These are phyloP conservation scores for Rhogogaster chlorosoma DNA, from an alignment of 2,888 invertebrate species.

Conservation along the genomic window DNA sequence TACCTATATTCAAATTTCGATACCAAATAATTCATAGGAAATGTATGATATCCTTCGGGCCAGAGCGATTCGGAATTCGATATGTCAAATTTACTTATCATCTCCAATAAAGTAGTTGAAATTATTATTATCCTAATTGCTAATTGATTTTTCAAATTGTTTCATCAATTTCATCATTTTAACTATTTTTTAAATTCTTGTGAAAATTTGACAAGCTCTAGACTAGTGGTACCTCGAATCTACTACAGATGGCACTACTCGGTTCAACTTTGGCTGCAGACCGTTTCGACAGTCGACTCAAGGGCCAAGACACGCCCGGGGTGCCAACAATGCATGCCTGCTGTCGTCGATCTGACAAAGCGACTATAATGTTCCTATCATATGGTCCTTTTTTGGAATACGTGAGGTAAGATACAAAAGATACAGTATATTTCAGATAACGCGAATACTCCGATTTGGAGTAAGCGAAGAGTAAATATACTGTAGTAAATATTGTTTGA, in stretches of 20 bases:
- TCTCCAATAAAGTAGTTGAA: neutral
- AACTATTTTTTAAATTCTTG: neutral
- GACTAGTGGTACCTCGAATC: neutral
- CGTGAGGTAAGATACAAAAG: neutral
- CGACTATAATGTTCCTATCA: neutral
- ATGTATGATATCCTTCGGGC: neutral
- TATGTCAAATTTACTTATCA: neutral
- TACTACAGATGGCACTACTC: conserved; percentile 34
- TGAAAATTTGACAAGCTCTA: neutral
- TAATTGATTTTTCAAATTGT: neutral
- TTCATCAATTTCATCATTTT: neutral
- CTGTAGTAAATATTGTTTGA: neutral
- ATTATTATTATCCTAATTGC: neutral
- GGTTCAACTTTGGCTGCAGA: neutral
- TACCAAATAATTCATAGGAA: neutral
- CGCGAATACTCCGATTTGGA: neutral
- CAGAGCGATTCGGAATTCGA: neutral
- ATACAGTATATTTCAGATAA: conserved; percentile 24
- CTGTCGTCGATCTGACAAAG: neutral
- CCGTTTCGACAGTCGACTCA: neutral
- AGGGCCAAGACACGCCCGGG: conserved; percentile 20
- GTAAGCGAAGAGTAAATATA: neutral
- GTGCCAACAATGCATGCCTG: conserved; percentile 6
- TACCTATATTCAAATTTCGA: neutral
- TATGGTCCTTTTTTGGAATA: neutral